Percentiles rank a stretch among this genome's conserved stretches.
Conservation (phyloP, 2,113 vertebrate species). For the Dendropsophus ebraccatus region DNA sequence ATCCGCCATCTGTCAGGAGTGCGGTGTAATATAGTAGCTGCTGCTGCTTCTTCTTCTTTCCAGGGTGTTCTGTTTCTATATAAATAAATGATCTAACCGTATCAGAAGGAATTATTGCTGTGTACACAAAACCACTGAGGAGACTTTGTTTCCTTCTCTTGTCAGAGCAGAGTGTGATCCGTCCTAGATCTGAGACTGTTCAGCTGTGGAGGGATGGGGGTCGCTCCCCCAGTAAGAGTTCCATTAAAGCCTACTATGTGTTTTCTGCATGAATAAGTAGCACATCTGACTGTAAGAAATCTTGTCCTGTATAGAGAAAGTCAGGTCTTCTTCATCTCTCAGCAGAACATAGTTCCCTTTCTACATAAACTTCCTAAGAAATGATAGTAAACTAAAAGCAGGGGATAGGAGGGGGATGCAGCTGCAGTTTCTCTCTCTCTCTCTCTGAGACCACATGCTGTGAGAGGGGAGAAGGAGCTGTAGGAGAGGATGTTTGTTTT, state of each 20-base stretch:
- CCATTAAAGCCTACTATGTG: no score
- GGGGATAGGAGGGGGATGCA: background rate
- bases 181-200: background rate
- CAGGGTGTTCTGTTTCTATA: slow-evolving; percentile 43
- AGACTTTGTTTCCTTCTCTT: background rate
- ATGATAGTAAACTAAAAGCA: background rate
- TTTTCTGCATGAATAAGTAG: background rate
- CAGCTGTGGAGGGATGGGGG: background rate
- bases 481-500: no score
- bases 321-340: background rate
- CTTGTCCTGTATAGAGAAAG: background rate
- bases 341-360: background rate
- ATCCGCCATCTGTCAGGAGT: slow-evolving; percentile 29
- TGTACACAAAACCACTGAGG: slow-evolving; percentile 17
- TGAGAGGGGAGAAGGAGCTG: no score
- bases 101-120: slow-evolving; percentile 3
- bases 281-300: background rate
- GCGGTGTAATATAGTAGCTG: background rate
- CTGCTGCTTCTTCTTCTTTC: slow-evolving; percentile 14
- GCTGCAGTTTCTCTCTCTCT: background rate
- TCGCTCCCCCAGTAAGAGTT: no score
- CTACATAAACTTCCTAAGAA: background rate
- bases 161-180: background rate
- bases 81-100: slow-evolving; percentile 50
- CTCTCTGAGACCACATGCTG: no score